phyloP scores from a whole-genome alignment of 1,140 invertebrate species.

The Drosophila bifasciata region DNA sequence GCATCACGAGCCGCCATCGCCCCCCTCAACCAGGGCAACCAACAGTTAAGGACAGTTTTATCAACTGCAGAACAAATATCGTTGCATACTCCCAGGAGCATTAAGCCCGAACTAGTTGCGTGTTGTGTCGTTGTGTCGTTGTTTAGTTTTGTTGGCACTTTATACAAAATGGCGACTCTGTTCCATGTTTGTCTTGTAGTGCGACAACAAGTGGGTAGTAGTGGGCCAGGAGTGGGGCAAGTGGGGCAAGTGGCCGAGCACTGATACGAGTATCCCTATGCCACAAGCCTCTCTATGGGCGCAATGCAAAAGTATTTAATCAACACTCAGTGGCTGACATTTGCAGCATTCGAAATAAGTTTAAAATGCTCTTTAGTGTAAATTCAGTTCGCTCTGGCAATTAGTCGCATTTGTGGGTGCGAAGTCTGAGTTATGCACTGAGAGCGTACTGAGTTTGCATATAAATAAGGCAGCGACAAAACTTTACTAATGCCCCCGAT shows the following conservation, averaged over 20 bases:
- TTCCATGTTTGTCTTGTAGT: slow-evolving; percentile 38
- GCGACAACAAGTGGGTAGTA: slow-evolving; percentile 35
- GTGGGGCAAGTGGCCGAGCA: too few species aligned
- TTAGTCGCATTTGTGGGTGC: slow-evolving; percentile 49
- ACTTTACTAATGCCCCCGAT: slow-evolving; percentile 63
- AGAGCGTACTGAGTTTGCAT: slow-evolving; percentile 49
- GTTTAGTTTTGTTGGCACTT: slow-evolving; percentile 48
- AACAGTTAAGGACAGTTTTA: slow-evolving; percentile 45
- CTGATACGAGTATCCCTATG: too few species aligned
- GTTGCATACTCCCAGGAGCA: slow-evolving; percentile 55
- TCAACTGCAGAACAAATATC: slow-evolving; percentile 63
- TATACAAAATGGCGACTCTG: slow-evolving; percentile 34
- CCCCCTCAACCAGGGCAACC: slow-evolving; percentile 5
- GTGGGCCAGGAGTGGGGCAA: too few species aligned
- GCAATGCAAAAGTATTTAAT: slow-evolving; percentile 60
- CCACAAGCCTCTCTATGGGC: too few species aligned
- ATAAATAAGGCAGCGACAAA: slow-evolving; percentile 52
- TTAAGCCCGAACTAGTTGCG: slow-evolving; percentile 51
- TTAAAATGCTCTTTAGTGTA: not conserved
- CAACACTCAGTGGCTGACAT: slow-evolving; percentile 47
- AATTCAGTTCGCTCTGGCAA: slow-evolving; percentile 18
- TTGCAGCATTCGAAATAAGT: slow-evolving; percentile 23
- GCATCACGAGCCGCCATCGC: not conserved
- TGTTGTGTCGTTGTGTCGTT: slow-evolving; percentile 14
- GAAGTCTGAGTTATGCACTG: slow-evolving; percentile 1